Conservation (phyloP, 2,113 vertebrate genomes). For the Vulpes lagopus region DNA sequence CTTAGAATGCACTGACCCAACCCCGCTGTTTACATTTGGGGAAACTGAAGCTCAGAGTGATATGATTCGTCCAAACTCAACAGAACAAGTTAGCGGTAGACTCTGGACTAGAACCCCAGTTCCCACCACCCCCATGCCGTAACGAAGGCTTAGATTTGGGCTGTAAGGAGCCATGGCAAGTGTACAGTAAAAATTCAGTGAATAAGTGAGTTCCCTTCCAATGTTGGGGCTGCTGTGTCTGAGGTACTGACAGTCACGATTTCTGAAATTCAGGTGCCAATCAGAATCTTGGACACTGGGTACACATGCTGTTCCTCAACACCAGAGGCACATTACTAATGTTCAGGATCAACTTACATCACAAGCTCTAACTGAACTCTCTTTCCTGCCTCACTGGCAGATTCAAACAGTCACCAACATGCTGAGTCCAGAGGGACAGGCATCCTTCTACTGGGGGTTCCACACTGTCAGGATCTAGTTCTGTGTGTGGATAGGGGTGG, state of each 20-base stretch:
- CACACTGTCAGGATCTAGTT: neutral
- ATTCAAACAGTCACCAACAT: neutral
- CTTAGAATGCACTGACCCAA: neutral
- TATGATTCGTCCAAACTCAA: neutral
- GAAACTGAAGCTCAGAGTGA: neutral
- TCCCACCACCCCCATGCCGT: neutral
- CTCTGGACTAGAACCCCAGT: neutral
- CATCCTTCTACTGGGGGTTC: accelerated
- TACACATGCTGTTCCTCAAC: neutral
- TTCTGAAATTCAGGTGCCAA: neutral
- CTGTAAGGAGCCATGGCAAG: neutral
- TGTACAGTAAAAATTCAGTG: neutral
- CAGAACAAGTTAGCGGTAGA: neutral
- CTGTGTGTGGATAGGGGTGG: neutral
- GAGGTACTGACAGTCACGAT: neutral
- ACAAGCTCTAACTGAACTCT: neutral
- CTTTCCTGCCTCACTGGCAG: neutral
- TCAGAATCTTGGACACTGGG: neutral
- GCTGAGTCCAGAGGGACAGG: neutral
- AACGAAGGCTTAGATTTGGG: neutral
- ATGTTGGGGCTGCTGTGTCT: neutral
- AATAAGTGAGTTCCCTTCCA: neutral
- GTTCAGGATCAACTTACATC: neutral
- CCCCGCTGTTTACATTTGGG: neutral
- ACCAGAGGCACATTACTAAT: neutral